A percentile compares a stretch with the other conserved stretches of the same genome.
Evolutionary conservation across 2,888 invertebrate genomes (phyloP).

Genomic region (Neelides folsomi): DNA sequence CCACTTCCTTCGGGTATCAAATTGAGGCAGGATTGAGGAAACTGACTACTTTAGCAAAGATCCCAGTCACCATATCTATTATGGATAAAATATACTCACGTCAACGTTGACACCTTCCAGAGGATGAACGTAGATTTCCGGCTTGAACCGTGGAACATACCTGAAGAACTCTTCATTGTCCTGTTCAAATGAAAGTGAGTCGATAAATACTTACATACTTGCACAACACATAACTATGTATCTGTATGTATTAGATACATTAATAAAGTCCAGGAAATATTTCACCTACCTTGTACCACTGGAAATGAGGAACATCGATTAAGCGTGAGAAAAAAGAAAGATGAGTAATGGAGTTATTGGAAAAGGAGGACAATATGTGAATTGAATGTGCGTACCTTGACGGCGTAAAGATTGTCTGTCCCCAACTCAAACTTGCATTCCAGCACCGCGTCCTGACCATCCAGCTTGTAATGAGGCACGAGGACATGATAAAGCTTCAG

Average conservation of each 20-base stretch:
- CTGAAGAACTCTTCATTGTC: constrained; percentile 68
- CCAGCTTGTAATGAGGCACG: constrained; percentile 51
- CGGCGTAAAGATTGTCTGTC: constrained; percentile 60
- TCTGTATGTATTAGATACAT: too few species aligned
- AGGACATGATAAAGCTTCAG: constrained; percentile 49
- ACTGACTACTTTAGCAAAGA: too few species aligned
- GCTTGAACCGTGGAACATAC: constrained; percentile 57
- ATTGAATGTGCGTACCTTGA: constrained; percentile 44
- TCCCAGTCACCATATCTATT: not conserved
- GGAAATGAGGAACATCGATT: not conserved
- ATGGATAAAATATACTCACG: constrained; percentile 42
- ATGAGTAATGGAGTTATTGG: too few species aligned
- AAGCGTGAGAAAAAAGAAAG: too few species aligned
- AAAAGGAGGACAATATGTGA: constrained; percentile 34
- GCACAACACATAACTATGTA: too few species aligned
- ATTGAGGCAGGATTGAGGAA: not conserved
- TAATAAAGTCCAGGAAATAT: too few species aligned
- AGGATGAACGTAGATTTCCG: constrained; percentile 55
- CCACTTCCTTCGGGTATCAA: not conserved
- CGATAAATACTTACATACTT: not conserved
- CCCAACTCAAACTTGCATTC: constrained; percentile 55
- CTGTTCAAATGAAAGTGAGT: constrained; percentile 46
- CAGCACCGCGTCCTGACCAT: constrained; percentile 49
- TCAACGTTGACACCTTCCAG: constrained; percentile 56
- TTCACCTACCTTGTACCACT: constrained; percentile 21